Evolutionary conservation across 2,888 invertebrate genomes (phyloP), one percentile per base, ranked within the genome.

Genomic region (Malthinus flaveolus): DNA sequence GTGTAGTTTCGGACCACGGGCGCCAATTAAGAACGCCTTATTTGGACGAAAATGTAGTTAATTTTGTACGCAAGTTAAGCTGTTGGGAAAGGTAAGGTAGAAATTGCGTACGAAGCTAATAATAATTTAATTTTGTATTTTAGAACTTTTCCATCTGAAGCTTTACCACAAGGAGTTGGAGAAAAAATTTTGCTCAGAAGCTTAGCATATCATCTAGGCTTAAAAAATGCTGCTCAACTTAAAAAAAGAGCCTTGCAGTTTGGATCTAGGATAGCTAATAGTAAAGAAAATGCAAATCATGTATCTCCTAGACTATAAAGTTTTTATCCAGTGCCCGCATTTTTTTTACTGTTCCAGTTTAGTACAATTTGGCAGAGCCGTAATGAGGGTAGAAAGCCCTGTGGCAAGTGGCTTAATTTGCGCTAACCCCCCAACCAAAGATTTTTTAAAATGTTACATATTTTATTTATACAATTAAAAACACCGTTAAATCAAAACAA

Each of bases 221-320:
- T 93, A 34, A 75, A 74, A 61, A 78, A 81, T 50, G 86, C 87
- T 4, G 85, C 89, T 3, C 76, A 78, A 39, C 84, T 93, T 47
- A 93, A 93, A 39, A 99, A 99, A 78, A 81, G 95, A 74, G 99
- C 98, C 0, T 86, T 99, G 68, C 99, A 99, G 77, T 99, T 99
- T 82, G 99, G 99, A 8, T 95, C 95, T 0, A 84, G 94, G 73
- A 96, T 99, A 72, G 98, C 95, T 4, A 91, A 94, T 76, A 86
- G 87, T 46, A 93, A 91, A 75, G 93, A 96, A 80, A 94, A 93
- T 75, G 97, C 92, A 3, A 84, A 85, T 71, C 89, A 93, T 73
- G 71, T 86, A 56, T 95, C 95, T n/a, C 66, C 68, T 11, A 58
- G 71, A 52, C 60, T 73, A 45, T 61, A 57, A 57, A 48, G 12